Evolutionary conservation across 2,113 vertebrate genomes (phyloP), one percentile per base, ranked within the genome.

Genomic region (Gorsachius goisagi): DNA sequence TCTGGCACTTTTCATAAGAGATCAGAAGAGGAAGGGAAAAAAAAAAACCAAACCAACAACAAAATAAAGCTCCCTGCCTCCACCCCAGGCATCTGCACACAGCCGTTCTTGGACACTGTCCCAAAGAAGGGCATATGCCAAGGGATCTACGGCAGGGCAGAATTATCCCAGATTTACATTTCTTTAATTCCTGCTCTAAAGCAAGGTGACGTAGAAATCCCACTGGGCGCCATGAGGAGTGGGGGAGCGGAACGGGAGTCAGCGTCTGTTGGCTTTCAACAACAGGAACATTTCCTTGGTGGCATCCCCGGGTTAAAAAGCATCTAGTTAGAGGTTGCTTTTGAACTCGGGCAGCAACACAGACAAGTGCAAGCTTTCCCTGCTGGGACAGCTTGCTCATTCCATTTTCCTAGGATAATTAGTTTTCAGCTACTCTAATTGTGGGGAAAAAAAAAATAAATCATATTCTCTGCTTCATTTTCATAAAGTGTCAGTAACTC

Each of bases 371-470:
- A 85, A 92, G 33, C 49, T 88, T 73, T 45, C n/a, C 82, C 91
- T 96, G 78, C 90, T 88, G 90, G 83, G 90, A 82, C 72, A 90
- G 64, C 73, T 63, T 87, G 64, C 62, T 95, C 60, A 33, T 84
- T 93, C 71, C 60, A 56, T 92, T 95, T 92, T 95, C 84, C 79
- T 83, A 55, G 76, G 78, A 84, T 92, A 95, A 97, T 97, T 95
- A 87, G 62, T 74, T 94, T 64, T 75, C 67, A 95, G 75, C 60
- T 93, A 86, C 62, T 32, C 39, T 92, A 93, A 95, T 87, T 69
- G 74, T 82, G 63, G 63, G 87, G 52, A 11, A 60, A 45, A 11
- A 60, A 45, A 39, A 27, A 28, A 44, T 44, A 20, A 28, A 63
- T 62, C 52, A 52, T 84, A 77, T 74, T 94, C 69, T 90, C 47